phyloP scores from a whole-genome alignment of 1,140 invertebrate genomes.

The Leptinotarsa undecemlineata region DNA sequence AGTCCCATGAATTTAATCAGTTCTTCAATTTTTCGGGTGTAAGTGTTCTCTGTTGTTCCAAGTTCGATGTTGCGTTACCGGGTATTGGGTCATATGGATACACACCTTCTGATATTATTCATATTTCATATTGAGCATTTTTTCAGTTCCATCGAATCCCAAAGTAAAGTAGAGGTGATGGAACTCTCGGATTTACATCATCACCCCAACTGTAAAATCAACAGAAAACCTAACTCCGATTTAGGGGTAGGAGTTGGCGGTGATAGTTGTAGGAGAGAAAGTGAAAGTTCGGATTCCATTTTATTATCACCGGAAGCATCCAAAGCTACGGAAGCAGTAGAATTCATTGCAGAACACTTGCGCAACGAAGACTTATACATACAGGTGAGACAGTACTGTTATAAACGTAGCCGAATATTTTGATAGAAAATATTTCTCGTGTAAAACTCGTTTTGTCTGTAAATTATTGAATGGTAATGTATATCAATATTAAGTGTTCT shows the following conservation, averaged over 20 bases:
- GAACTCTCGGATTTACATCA: conserved; percentile 93
- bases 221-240: conserved; percentile 71
- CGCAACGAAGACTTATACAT: conserved; percentile 96
- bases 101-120: neutral
- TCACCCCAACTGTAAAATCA: conserved; percentile 94
- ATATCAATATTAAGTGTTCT: no score
- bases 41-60: no score
- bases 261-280: conserved; percentile 75
- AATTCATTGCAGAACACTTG: conserved; percentile 97
- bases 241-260: conserved; percentile 66
- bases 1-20: no score
- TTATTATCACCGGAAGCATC: conserved; percentile 89
- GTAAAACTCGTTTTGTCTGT: no score
- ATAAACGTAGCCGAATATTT: no score
- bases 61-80: no score
- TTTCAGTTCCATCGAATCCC: conserved; percentile 55
- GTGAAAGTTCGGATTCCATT: conserved; percentile 87
- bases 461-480: no score
- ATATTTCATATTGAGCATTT: neutral
- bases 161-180: conserved; percentile 89
- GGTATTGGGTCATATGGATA: no score
- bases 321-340: conserved; percentile 95
- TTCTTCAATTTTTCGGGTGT: no score
- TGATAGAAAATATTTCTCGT: no score
- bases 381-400: conserved; percentile 68